Conservation (phyloP, 1,140 invertebrate genomes). For the Papilio helenus region DNA sequence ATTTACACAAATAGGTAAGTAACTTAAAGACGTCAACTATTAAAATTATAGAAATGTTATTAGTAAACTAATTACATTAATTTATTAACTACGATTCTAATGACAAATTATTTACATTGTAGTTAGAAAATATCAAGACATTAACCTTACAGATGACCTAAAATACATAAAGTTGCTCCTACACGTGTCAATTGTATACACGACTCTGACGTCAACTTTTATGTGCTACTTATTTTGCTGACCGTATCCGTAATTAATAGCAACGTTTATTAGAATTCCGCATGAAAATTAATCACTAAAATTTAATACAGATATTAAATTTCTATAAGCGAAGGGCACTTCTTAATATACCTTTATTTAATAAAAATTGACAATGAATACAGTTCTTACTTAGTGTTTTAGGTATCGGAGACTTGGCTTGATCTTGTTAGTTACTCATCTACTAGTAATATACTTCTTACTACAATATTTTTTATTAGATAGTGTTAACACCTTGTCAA, state of each 20-base stretch:
- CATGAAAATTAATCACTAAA: background rate
- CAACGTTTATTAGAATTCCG: background rate
- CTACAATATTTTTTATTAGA: background rate
- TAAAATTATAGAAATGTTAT: too few species aligned
- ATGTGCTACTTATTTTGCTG: conserved; percentile 15
- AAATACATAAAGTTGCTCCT: conserved; percentile 21
- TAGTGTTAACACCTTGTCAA: background rate
- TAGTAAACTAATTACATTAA: background rate
- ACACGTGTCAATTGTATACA: conserved; percentile 37
- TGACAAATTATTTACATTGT: conserved; percentile 1
- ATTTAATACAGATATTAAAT: background rate
- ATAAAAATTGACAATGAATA: too few species aligned
- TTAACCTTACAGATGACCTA: conserved; percentile 39
- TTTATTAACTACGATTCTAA: background rate
- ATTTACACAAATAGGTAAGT: background rate
- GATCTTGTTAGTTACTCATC: background rate
- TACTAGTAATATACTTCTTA: background rate
- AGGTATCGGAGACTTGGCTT: background rate
- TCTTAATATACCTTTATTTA: too few species aligned
- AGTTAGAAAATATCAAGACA: conserved; percentile 28
- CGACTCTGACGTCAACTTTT: conserved; percentile 34
- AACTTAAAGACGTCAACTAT: too few species aligned
- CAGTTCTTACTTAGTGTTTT: too few species aligned
- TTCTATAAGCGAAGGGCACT: too few species aligned
- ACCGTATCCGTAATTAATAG: background rate